A percentile compares a stretch with the other conserved stretches of the same genome.
Conservation (phyloP, 2,888 invertebrate species). For the Meteorus cinctellus region DNA sequence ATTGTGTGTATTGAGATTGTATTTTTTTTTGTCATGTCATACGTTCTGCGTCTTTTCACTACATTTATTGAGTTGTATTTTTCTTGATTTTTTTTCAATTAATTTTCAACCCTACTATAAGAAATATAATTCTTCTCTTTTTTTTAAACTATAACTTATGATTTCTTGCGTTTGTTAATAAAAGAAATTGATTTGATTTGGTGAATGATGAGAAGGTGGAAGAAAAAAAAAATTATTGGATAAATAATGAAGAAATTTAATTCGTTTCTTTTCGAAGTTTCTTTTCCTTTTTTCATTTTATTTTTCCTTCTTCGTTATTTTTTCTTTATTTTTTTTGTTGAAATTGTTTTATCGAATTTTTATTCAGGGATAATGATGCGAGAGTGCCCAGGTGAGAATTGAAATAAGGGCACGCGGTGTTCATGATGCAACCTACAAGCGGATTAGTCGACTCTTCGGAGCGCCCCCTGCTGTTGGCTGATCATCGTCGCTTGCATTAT, state of each 20-base stretch:
- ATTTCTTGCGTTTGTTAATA: not conserved
- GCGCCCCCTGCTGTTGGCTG: constrained; percentile 6
- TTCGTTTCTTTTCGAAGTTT: constrained; percentile 18
- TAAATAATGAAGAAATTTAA: constrained; percentile 33
- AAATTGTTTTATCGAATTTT: constrained; percentile 39
- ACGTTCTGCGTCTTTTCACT: not conserved
- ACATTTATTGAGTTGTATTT: not conserved
- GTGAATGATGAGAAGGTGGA: not conserved
- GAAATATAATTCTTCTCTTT: no score
- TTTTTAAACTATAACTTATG: not conserved
- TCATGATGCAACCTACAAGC: constrained; percentile 30
- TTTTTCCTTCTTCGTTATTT: not conserved
- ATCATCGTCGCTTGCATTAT: not conserved
- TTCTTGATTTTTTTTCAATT: not conserved
- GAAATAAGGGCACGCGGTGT: constrained; percentile 32
- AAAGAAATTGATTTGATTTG: constrained; percentile 8
- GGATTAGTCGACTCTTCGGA: constrained; percentile 30
- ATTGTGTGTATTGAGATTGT: not conserved
- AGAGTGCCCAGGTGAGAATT: constrained; percentile 37
- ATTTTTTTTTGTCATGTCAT: not conserved
- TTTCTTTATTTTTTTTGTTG: not conserved
- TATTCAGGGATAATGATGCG: constrained; percentile 20
- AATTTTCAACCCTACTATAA: no score
- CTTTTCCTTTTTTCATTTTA: not conserved
- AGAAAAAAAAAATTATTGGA: constrained; percentile 13